These are phyloP conservation scores for Gasterosteus aculeatus DNA, from an alignment of 2,113 vertebrate genomes.

Conservation along the genomic window DNA sequence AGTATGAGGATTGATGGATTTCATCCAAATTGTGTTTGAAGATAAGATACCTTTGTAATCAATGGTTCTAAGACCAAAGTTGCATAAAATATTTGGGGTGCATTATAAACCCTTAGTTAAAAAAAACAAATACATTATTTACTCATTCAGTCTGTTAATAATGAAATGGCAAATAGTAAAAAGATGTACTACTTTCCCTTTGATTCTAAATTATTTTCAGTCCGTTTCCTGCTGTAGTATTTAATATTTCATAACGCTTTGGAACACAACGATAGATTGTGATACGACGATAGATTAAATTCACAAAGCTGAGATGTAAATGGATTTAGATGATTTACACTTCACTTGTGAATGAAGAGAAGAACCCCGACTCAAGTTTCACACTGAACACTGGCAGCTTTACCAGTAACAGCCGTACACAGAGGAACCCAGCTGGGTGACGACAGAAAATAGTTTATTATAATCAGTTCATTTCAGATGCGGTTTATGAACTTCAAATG, in stretches of 20 bases:
- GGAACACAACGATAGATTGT: no score
- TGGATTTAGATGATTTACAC: neutral
- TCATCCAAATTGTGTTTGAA: neutral
- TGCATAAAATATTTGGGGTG: neutral
- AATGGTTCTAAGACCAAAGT: no score
- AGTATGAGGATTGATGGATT: neutral
- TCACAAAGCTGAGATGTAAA: neutral
- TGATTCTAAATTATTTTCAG: neutral
- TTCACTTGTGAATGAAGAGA: constrained; percentile 16
- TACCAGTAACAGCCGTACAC: neutral
- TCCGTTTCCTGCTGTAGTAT: neutral
- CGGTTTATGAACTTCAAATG: neutral
- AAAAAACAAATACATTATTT: neutral
- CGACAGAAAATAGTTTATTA: neutral
- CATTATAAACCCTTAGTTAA: neutral
- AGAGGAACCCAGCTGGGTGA: neutral
- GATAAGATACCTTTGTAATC: no score
- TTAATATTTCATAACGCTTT: neutral
- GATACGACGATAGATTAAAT: neutral
- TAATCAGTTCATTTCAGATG: neutral
- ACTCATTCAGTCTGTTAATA: neutral
- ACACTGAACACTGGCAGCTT: neutral
- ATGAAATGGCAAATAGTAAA: neutral
- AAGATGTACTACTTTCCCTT: neutral
- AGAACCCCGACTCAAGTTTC: constrained; percentile 32